Conservation (phyloP, 2,113 vertebrate genomes). For the Hassar affinis region DNA sequence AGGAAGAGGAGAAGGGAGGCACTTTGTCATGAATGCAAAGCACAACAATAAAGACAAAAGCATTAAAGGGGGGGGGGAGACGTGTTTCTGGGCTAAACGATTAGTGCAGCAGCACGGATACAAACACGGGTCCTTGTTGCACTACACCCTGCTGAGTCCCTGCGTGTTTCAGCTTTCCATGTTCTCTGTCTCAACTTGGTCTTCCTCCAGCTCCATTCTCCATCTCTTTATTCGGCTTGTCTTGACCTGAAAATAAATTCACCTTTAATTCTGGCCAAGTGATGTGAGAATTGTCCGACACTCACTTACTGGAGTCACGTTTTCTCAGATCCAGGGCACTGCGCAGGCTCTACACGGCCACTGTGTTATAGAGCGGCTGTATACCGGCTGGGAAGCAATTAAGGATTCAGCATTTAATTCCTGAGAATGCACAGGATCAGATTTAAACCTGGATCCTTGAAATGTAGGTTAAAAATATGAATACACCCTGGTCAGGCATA, state of each 20-base stretch:
- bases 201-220: neutral
- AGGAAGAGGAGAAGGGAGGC: constrained; percentile 52
- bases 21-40: constrained; percentile 74
- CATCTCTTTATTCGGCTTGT: neutral
- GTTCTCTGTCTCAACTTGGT: too few relatives aligned
- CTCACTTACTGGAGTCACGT: neutral
- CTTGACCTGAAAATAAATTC: neutral
- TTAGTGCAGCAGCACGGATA: constrained; percentile 75
- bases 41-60: constrained; percentile 76
- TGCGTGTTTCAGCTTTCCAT: neutral
- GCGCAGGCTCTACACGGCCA: neutral
- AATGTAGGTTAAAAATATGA: neutral
- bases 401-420: neutral
- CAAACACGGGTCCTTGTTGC: constrained; percentile 63
- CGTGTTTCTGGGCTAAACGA: constrained; percentile 78
- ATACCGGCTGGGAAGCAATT: neutral
- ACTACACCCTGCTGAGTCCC: constrained; percentile 17
- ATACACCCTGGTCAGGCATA: too few relatives aligned
- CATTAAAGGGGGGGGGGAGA: constrained; percentile 76
- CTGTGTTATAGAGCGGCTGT: neutral
- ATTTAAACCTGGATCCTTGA: neutral
- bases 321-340: neutral
- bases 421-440: neutral
- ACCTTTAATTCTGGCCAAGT: neutral
- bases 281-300: neutral